A percentile compares a stretch with the other conserved stretches of the same genome.
phyloP scores from a whole-genome alignment of 2,113 vertebrate species.

The Scolopax mira region DNA sequence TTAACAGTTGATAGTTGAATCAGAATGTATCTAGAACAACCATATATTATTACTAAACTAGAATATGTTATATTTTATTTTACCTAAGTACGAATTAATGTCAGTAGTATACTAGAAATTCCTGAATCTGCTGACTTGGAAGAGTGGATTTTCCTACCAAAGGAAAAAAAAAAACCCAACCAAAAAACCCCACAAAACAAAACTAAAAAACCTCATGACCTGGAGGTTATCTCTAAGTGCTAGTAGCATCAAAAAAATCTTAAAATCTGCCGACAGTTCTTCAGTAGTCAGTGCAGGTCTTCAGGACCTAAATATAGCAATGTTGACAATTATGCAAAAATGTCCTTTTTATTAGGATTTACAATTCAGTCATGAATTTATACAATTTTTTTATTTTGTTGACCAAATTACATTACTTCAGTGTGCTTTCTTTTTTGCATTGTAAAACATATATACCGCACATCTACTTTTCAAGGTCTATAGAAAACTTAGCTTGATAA shows the following conservation, averaged over 20 bases:
- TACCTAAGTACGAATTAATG: background rate
- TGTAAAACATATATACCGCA: background rate
- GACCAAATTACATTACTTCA: background rate
- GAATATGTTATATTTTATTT: background rate
- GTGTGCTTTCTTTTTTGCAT: background rate
- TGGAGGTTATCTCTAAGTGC: background rate
- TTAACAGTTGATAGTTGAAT: background rate
- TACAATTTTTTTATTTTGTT: background rate
- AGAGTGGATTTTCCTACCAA: accelerated
- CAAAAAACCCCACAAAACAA: background rate
- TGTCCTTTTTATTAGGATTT: background rate
- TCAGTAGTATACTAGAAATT: background rate
- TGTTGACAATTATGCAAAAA: background rate
- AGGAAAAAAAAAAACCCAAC: background rate
- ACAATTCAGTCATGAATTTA: background rate
- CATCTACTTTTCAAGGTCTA: background rate
- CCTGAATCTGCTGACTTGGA: background rate
- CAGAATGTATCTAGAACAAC: background rate
- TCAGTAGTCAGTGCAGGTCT: background rate
- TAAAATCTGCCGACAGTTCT: background rate
- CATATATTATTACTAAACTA: background rate
- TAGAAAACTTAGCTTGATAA: background rate
- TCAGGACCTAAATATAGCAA: background rate
- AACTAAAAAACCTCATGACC: background rate
- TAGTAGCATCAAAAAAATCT: background rate